Conservation (phyloP, 2,888 invertebrate genomes). For the Dryomyza anilis region DNA sequence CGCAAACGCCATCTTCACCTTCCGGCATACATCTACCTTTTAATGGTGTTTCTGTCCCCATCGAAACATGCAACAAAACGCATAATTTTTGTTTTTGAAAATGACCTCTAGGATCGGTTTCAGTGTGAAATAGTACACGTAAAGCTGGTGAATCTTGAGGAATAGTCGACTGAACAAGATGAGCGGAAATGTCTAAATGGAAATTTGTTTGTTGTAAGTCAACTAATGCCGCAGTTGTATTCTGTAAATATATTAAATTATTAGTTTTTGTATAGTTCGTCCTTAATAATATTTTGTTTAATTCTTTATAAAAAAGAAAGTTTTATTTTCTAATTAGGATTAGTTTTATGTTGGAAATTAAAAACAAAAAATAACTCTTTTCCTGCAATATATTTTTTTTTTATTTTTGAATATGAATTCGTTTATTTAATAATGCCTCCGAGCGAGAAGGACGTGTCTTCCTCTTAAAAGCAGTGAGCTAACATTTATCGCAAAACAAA, state of each 20-base stretch:
- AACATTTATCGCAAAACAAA: too few relatives aligned
- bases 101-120: conserved; percentile 81
- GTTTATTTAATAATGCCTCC: too few relatives aligned
- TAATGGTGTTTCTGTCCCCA: conserved; percentile 68
- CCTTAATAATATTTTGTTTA: too few relatives aligned
- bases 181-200: conserved; percentile 90
- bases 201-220: conserved; percentile 73
- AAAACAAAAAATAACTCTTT: too few relatives aligned
- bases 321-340: too few relatives aligned
- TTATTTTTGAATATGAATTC: too few relatives aligned
- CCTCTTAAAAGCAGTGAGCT: too few relatives aligned
- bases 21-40: conserved; percentile 93
- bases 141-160: conserved; percentile 90
- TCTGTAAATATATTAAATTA: conserved; percentile 39
- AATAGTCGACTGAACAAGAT: conserved; percentile 85
- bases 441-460: too few relatives aligned
- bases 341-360: too few relatives aligned
- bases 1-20: conserved; percentile 89
- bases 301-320: too few relatives aligned
- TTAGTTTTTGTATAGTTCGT: too few relatives aligned
- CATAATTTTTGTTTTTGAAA: conserved; percentile 80
- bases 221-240: conserved; percentile 65
- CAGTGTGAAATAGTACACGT: conserved; percentile 90
- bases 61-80: conserved; percentile 77
- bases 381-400: too few relatives aligned